These are phyloP conservation scores for Aethina tumida DNA, from an alignment of 1,140 invertebrate genomes.

Conservation along the genomic window DNA sequence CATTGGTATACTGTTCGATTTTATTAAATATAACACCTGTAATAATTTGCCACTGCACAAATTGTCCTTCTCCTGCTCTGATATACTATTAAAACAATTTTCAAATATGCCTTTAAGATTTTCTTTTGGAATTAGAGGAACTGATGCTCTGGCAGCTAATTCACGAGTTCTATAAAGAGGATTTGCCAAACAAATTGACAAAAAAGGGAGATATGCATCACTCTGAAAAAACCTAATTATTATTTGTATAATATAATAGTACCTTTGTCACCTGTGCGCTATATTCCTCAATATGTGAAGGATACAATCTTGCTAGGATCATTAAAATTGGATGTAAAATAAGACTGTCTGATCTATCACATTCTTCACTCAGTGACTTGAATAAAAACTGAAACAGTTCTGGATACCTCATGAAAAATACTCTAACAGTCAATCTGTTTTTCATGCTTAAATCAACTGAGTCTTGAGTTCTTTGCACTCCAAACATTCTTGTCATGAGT, in stretches of 20 bases:
- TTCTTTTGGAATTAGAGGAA: slow-evolving; percentile 45
- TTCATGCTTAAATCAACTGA: slow-evolving; percentile 60
- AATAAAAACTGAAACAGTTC: slow-evolving; percentile 68
- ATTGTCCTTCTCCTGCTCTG: slow-evolving; percentile 35
- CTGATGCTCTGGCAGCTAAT: slow-evolving; percentile 55
- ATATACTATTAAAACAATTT: slow-evolving; percentile 29
- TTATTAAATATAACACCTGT: slow-evolving; percentile 36
- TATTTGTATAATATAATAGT: background rate
- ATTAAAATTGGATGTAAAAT: slow-evolving; percentile 69
- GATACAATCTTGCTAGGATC: slow-evolving; percentile 68
- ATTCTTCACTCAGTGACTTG: slow-evolving; percentile 48
- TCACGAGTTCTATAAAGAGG: slow-evolving; percentile 52
- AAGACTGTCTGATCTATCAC: slow-evolving; percentile 32
- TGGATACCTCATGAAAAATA: slow-evolving; percentile 82
- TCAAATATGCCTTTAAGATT: slow-evolving; percentile 27
- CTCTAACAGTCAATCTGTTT: slow-evolving; percentile 65
- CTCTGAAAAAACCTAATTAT: slow-evolving; percentile 30
- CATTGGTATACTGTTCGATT: slow-evolving; percentile 8
- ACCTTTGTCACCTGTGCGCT: slow-evolving; percentile 46
- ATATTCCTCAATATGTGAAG: slow-evolving; percentile 49
- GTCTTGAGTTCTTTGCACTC: slow-evolving; percentile 68
- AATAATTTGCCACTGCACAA: slow-evolving; percentile 43
- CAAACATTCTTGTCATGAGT: slow-evolving; percentile 82
- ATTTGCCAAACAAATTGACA: slow-evolving; percentile 44
- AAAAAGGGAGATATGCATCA: slow-evolving; percentile 35